A percentile compares a stretch with the other conserved stretches of the same genome.
These are phyloP conservation scores for Thelaira solivaga DNA, from an alignment of 2,888 invertebrate species.

Conservation along the genomic window DNA sequence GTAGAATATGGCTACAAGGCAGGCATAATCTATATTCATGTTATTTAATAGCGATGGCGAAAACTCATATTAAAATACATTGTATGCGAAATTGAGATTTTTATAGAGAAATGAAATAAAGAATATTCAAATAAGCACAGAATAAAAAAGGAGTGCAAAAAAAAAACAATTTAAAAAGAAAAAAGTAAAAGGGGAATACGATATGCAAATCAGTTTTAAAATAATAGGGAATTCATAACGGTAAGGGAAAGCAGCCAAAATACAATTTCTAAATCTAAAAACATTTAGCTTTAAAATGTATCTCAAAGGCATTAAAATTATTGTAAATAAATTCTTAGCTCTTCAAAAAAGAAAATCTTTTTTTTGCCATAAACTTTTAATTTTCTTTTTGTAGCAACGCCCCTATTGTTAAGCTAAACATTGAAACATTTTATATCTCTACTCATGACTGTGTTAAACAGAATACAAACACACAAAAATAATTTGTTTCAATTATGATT, in stretches of 20 bases:
- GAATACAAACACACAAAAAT: conserved; percentile 20
- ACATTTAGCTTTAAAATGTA: too few species aligned
- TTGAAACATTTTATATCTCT: not conserved
- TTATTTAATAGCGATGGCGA: conserved; percentile 1
- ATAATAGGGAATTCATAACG: not conserved
- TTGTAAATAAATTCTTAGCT: too few species aligned
- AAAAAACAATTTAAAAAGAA: not conserved
- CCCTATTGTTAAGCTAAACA: conserved; percentile 14
- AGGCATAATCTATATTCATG: not conserved
- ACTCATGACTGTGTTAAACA: not conserved
- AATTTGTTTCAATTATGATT: conserved; percentile 57
- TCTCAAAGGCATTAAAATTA: too few species aligned
- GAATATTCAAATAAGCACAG: conserved; percentile 25
- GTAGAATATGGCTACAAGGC: not conserved
- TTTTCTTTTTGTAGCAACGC: not conserved
- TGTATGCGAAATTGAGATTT: conserved; percentile 4
- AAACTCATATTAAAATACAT: not conserved
- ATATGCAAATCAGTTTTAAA: not conserved
- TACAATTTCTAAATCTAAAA: too few species aligned
- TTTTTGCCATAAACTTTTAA: not conserved
- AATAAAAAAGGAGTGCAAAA: conserved; percentile 15
- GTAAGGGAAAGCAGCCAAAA: too few species aligned
- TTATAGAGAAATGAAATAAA: conserved; percentile 18
- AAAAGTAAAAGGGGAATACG: too few species aligned
- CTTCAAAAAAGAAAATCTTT: not conserved